Evolutionary conservation across 1,140 invertebrate species (phyloP), one percentile per base, ranked within the genome.

Genomic region (Harpegnathos saltator): DNA sequence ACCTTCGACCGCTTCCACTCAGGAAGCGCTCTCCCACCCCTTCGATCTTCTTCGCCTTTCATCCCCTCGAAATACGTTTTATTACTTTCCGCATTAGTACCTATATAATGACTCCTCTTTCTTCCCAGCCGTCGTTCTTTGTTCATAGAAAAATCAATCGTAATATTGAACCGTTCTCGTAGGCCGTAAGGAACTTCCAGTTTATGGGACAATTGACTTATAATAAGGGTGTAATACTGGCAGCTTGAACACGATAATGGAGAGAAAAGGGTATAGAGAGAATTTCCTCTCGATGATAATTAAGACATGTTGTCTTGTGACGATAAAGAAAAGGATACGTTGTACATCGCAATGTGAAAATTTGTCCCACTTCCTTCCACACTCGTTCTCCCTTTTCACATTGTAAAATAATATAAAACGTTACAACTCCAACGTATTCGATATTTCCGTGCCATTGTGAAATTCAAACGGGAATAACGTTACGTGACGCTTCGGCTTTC

Each of bases 131-230:
- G 71, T 24, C 5, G 58, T 54, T 44, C 9, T 38, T 82, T 72
- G 44, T 48, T 52, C 73, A 48, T 38, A 52, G 56, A 74, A 75
- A 56, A 61, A 48, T 85, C 65, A 73, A 68, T 61, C 50, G 52
- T 14, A n/a, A n/a, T n/a, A 74, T 82, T 82, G 62, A 85, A 54
- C 56, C 58, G 54, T 33, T 56, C 44, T 14, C 26, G 44, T 56
- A 65, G 52, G 52, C 78, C 44, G 26, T 52, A 58, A 5, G 44
- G n/a, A 65, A 74, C 81, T 75, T 82, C 48, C 59, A 62, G 62
- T 78, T 83, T 83, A 83, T 68, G 44, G 56, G 38, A 83, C 78
- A 83, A 83, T 83, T 78, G 73, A 38, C 44, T 38, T 2, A 44
- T 59, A 59, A 78, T 68, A 50, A 22, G 33, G 54, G 26, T 68